Evolutionary conservation across 2,888 invertebrate genomes (phyloP).

Genomic region (Strigamia maritima): DNA sequence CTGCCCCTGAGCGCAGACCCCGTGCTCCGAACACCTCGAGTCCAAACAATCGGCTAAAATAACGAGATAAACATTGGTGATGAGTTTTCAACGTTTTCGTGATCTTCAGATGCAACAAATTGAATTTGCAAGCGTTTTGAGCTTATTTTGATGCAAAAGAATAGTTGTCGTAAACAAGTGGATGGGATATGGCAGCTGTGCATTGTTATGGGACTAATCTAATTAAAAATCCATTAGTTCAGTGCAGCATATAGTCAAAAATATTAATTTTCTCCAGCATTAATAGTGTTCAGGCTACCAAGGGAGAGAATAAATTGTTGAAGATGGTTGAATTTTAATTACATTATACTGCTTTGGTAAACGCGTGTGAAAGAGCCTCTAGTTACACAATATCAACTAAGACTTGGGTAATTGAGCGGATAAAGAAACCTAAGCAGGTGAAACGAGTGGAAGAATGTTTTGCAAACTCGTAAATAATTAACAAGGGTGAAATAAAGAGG

Average conservation of each 20-base stretch:
- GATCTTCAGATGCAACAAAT: slow-evolving; percentile 42
- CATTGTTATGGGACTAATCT: background rate
- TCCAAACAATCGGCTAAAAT: slow-evolving; percentile 87
- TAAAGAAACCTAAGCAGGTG: slow-evolving; percentile 31
- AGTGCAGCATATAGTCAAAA: slow-evolving; percentile 32
- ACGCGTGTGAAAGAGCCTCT: slow-evolving; percentile 32
- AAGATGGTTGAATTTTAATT: slow-evolving; percentile 32
- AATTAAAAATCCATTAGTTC: slow-evolving; percentile 32
- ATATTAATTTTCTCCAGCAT: slow-evolving; percentile 26
- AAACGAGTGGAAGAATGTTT: slow-evolving; percentile 30
- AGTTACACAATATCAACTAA: slow-evolving; percentile 25
- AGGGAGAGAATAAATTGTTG: slow-evolving; percentile 32
- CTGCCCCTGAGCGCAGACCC: slow-evolving; percentile 87
- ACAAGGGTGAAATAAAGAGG: background rate
- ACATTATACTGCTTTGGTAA: slow-evolving; percentile 34
- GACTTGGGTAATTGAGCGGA: slow-evolving; percentile 29
- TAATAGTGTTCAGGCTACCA: slow-evolving; percentile 32
- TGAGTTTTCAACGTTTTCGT: no score
- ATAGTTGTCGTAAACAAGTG: slow-evolving; percentile 40
- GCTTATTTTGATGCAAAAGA: slow-evolving; percentile 3
- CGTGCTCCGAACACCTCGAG: slow-evolving; percentile 89
- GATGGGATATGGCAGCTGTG: slow-evolving; percentile 27
- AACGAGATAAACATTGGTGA: no score
- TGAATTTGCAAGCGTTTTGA: background rate
- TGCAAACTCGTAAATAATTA: slow-evolving; percentile 31